These are phyloP conservation scores for Penaeus vannamei DNA, from an alignment of 1,140 invertebrate species.

Conservation along the genomic window DNA sequence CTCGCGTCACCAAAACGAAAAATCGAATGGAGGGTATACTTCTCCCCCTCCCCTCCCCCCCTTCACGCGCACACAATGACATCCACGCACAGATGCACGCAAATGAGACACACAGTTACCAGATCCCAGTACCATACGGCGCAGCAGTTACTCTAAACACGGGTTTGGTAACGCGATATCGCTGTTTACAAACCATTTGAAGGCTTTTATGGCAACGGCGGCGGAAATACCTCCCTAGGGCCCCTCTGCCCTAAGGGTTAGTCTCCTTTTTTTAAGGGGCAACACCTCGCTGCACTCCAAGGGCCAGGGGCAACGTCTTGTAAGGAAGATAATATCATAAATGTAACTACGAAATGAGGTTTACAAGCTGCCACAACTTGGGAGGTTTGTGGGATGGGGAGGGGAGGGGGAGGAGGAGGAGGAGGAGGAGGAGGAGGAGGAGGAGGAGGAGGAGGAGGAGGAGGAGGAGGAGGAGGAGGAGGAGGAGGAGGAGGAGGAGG, in stretches of 20 bases:
- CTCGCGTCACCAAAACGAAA: too few species aligned
- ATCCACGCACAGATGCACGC: not conserved
- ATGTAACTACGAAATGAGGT: not conserved
- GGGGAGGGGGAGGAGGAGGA: not conserved
- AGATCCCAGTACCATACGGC: conserved; percentile 43
- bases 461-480: not conserved
- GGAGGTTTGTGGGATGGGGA: not conserved
- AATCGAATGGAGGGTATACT: too few species aligned
- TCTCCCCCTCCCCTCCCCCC: not conserved
- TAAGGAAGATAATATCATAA: not conserved
- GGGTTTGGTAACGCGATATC: conserved; percentile 55
- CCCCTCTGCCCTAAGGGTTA: not conserved
- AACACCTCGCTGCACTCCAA: not conserved
- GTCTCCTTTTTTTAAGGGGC: not conserved
- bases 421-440: not conserved
- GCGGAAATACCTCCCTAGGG: not conserved
- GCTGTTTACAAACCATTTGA: conserved; percentile 61
- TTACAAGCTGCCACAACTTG: too few species aligned
- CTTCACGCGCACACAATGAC: not conserved
- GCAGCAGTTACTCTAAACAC: conserved; percentile 59
- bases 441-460: not conserved
- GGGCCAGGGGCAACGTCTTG: too few species aligned
- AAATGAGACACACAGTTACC: not conserved
- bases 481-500: not conserved
- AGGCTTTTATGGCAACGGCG: conserved; percentile 22